Percentiles rank a stretch among this genome's conserved stretches.
Evolutionary conservation across 2,113 vertebrate genomes (phyloP).

Genomic region (Aviceda subcristata): DNA sequence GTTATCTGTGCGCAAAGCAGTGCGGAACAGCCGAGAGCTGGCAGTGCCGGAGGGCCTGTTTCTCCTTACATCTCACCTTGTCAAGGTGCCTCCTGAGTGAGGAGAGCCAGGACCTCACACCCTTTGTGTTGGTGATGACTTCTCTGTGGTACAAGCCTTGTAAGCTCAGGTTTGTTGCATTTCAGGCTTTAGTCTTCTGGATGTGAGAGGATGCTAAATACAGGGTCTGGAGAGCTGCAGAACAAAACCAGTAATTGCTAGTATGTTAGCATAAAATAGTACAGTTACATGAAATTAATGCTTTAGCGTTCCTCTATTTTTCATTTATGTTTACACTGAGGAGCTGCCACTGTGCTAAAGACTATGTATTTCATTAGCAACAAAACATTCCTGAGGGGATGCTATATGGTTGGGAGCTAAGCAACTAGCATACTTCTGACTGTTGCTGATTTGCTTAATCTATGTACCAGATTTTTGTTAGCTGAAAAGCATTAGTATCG

Average conservation of each 20-base stretch:
- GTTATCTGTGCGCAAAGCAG: background rate
- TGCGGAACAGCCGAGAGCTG: background rate
- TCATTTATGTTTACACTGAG: background rate
- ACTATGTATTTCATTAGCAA: background rate
- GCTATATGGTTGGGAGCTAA: background rate
- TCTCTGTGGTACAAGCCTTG: accelerated
- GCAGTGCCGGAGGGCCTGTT: background rate
- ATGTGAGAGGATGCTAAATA: background rate
- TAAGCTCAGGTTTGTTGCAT: background rate
- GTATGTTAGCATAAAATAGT: background rate
- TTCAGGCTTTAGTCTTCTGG: background rate
- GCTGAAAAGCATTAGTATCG: background rate
- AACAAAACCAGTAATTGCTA: background rate
- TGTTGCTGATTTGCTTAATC: background rate
- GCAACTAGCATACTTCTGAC: background rate
- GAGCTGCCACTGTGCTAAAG: background rate
- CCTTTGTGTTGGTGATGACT: background rate
- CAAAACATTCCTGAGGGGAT: background rate
- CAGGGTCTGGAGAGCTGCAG: background rate
- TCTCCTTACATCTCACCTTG: accelerated
- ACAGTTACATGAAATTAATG: background rate
- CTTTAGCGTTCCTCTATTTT: background rate
- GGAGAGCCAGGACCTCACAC: background rate
- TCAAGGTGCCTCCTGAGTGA: background rate
- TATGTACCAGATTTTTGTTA: background rate